Conservation (phyloP, 2,113 vertebrate genomes). For the Cyprinodon variegatus region DNA sequence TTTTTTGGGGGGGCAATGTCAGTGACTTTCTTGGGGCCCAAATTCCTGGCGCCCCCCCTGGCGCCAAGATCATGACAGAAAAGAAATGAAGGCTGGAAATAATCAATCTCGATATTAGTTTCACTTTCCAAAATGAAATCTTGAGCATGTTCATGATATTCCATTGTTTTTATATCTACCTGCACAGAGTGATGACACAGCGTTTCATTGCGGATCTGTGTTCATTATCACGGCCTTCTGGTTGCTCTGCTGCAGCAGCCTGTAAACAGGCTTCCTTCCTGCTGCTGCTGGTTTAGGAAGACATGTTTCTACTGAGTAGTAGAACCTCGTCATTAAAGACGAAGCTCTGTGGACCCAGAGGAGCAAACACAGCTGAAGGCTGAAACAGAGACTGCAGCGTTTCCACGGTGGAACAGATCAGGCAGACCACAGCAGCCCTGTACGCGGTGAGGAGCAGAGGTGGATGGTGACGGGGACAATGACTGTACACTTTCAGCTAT, state of each 20-base stretch:
- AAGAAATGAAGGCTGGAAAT: too few relatives aligned
- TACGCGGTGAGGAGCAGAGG: slow-evolving; percentile 42
- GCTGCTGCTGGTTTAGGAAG: not conserved
- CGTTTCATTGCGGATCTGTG: not conserved
- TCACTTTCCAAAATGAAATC: too few relatives aligned
- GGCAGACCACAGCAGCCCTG: slow-evolving; percentile 50
- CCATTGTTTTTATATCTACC: not conserved
- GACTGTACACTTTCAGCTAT: slow-evolving; percentile 64
- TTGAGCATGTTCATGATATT: too few relatives aligned
- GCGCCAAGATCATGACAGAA: too few relatives aligned
- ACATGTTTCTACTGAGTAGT: not conserved
- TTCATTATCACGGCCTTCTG: not conserved
- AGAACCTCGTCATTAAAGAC: not conserved
- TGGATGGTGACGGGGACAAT: slow-evolving; percentile 61
- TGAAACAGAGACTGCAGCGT: slow-evolving; percentile 12
- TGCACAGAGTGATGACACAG: not conserved
- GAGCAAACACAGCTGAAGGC: not conserved
- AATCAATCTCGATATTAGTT: not conserved
- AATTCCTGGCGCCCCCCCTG: too few relatives aligned
- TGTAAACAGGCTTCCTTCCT: not conserved
- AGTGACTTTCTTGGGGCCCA: too few relatives aligned
- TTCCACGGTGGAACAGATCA: slow-evolving; percentile 64
- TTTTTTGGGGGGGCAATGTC: too few relatives aligned
- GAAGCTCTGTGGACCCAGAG: too few relatives aligned
- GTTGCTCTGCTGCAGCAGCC: not conserved